Evolutionary conservation across 2,888 invertebrate species (phyloP), one percentile per base, ranked within the genome.

Genomic region (Agrenia bidenticulata): DNA sequence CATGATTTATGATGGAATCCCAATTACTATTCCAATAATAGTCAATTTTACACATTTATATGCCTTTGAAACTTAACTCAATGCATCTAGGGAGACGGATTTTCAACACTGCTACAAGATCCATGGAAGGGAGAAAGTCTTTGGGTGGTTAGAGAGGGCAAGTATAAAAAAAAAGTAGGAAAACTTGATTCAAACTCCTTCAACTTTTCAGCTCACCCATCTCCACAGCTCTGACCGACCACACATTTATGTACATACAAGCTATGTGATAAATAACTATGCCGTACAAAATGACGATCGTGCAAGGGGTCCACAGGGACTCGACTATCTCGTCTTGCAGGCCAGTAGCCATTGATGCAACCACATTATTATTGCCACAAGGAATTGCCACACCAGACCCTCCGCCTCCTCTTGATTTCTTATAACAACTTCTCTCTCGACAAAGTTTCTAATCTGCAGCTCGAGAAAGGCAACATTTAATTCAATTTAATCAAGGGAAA

Each of bases 21-120:
- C 66, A 66, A 32, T 32, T 66, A 63, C 54, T 63, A 69, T 64
- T 69, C 66, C 64, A 66, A 69, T 63, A 69, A 69, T 63, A 65
- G 63, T 69, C 69, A 69, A 69, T 69, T 69, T 66, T 61, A 61
- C 66, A 63, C 64, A 68, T 64, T 65, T 65, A 39, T 42, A 50
- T 61, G 57, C 51, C 32, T 32, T 11, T 32, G 5, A 32, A 32
- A 32, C 32, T 32, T 32, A 32, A 32, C 32, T 32, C 32, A 4
- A 4, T 32, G 32, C n/a, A 32, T 11, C 32, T 32, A 4, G 11
- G 32, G 11, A 32, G 5, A 32, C 32, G 32, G 32, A 32, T 32
- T 32, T 32, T n/a, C n/a, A n/a, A n/a, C n/a, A n/a, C n/a, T n/a
- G n/a, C n/a, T n/a, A n/a, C n/a, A n/a, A n/a, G n/a, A n/a, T n/a